Base-by-base conservation (phyloP, 2,888 invertebrate species). In the Agrochola circellaris region DNA sequence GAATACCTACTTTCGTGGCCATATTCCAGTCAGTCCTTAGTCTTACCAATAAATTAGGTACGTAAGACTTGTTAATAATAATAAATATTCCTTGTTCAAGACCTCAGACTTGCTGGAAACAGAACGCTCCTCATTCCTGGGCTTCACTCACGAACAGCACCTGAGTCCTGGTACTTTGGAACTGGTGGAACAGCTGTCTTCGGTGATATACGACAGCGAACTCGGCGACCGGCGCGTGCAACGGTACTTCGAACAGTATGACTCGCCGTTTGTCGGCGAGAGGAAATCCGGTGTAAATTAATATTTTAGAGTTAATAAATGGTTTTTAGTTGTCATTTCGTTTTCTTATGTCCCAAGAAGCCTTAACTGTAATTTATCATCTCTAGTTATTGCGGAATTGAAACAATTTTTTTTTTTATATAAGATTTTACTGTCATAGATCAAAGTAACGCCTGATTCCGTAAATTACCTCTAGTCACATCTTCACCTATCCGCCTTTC, bases 161-260 rank as follows among this genome's bases (percentile, higher is more conserved):
- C 82, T 95, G 26, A 94, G 93, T 70, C 71, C 82, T 0, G 86
- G 84, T 11, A 95, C 94, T 0, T 3, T 91, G 69, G 94, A 95
- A 38, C 77, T 94, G 48, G 90, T 94, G 4, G 89, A 93, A 54
- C 90, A 93, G 75, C 84, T 96, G 6, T 84, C 88, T n/a, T 77
- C 82, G 0, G 91, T 89, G 2, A 91, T 95, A 30, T 90, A 90
- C 82, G 76, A 84, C 26, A 88, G 86, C 8, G 82, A 84, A 0
- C 75, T 72, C 0, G 95, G 95, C 0, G 95, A 96, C 54, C 91
- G 95, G 0, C 88, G 88, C 26, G 94, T 95, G 61, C 90, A 93
- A 17, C 89, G 95, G 6, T 96, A 96, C 85, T 96, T 92, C 84
- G 93, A 95, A 23, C 82, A 84, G 2, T 96, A 93, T 72, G 93